Percentiles rank a stretch among this genome's conserved stretches.
Conservation (phyloP, 2,888 invertebrate genomes). For the Amiota communis region DNA sequence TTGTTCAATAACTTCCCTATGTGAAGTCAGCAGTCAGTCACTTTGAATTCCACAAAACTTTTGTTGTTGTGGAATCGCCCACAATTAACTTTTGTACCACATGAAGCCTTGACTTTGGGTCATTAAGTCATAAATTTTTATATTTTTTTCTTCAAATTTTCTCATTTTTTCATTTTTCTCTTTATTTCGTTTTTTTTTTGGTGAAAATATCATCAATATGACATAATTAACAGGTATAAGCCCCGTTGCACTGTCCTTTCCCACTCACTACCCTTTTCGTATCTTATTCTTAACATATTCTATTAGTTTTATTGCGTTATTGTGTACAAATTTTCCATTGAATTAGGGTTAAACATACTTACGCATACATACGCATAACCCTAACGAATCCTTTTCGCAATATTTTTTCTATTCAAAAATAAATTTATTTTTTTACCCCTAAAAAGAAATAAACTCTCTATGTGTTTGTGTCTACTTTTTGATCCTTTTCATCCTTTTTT, state of each 20-base stretch:
- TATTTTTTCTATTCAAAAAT: slow-evolving; percentile 6
- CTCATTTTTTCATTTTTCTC: background rate
- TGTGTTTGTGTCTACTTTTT: too few species aligned
- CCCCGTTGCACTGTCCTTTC: background rate
- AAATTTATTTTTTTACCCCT: slow-evolving; percentile 8
- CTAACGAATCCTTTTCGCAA: slow-evolving; percentile 14
- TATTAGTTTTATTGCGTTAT: background rate
- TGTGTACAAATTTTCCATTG: background rate
- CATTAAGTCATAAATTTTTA: background rate
- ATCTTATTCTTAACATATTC: background rate
- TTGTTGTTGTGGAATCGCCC: background rate
- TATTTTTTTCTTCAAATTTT: background rate
- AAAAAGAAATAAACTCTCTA: slow-evolving; percentile 5
- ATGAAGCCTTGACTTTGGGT: background rate
- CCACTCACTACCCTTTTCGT: background rate
- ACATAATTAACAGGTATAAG: slow-evolving; percentile 18
- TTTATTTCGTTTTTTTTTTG: background rate
- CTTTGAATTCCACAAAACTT: too few species aligned
- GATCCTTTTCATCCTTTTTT: too few species aligned
- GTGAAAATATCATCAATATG: background rate
- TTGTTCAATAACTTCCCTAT: too few species aligned
- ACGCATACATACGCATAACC: slow-evolving; percentile 10
- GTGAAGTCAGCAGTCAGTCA: too few species aligned
- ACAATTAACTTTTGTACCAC: background rate
- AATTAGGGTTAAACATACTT: slow-evolving; percentile 13